Evolutionary conservation across 2,888 invertebrate genomes (phyloP).

Genomic region (Asteroscopus sphinx): DNA sequence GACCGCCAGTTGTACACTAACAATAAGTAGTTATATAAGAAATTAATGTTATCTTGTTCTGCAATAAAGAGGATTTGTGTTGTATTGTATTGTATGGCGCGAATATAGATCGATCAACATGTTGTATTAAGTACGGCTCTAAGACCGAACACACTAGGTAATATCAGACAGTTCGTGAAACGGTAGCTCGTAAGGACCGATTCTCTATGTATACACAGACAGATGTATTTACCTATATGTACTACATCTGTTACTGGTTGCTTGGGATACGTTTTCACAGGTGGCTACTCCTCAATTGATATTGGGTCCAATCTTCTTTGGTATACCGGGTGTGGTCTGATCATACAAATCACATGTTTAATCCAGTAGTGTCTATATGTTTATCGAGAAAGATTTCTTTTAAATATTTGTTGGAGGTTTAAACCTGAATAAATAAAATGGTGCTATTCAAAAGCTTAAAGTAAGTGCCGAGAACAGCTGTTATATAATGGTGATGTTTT

Average conservation of each 20-base stretch:
- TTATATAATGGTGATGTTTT: no score
- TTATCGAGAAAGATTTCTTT: conserved; percentile 3
- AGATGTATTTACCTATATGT: conserved; percentile 2
- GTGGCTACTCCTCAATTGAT: conserved; percentile 41
- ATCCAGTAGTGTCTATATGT: conserved; percentile 6
- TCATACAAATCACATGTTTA: conserved; percentile 39
- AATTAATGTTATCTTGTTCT: no score
- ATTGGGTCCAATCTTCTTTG: conserved; percentile 20
- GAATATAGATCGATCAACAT: no score
- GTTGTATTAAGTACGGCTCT: no score
- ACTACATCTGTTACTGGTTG: conserved; percentile 13
- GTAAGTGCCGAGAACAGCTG: no score
- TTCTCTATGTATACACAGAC: background rate
- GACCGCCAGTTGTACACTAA: no score
- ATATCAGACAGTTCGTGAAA: background rate
- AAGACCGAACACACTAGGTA: no score
- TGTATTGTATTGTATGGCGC: no score
- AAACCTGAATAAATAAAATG: background rate
- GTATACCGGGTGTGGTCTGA: conserved; percentile 14
- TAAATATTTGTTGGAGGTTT: conserved; percentile 7
- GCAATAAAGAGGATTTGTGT: no score
- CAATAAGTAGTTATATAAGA: no score
- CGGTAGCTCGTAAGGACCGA: conserved; percentile 4
- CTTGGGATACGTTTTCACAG: conserved; percentile 40
- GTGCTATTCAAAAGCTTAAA: no score